These are phyloP conservation scores for Mellivora capensis DNA, from an alignment of 2,113 vertebrate species.

Conservation along the genomic window DNA sequence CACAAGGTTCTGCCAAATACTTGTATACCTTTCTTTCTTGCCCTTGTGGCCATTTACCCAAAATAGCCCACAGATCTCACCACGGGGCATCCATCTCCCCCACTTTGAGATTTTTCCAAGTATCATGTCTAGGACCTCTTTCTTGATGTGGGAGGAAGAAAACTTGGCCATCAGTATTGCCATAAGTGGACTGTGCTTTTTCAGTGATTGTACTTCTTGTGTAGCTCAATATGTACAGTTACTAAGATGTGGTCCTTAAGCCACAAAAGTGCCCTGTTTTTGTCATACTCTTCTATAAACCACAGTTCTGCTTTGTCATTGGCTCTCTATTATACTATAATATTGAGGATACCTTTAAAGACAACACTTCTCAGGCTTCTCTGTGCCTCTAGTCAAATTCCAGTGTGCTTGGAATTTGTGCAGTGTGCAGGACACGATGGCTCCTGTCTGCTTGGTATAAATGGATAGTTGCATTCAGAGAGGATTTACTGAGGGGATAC, in stretches of 20 bases:
- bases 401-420: too few species aligned
- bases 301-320: neutral
- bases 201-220: neutral
- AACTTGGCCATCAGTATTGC: neutral
- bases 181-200: neutral
- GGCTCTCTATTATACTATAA: neutral
- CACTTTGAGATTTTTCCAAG: neutral
- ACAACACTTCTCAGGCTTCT: neutral
- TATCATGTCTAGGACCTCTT: neutral
- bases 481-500: neutral
- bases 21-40: neutral
- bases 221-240: neutral
- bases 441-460: neutral
- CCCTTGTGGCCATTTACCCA: neutral
- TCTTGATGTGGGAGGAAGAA: neutral
- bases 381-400: neutral
- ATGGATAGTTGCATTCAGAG: neutral
- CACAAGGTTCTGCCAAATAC: neutral
- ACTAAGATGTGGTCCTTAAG: neutral
- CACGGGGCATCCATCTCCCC: neutral
- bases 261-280: neutral
- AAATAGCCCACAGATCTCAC: neutral
- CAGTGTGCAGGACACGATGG: neutral
- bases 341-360: neutral
- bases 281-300: neutral